Evolutionary conservation across 2,797 vertebrate species (phyloP), one percentile per base, ranked within the genome.

Genomic region (Neosalanx taihuensis): DNA sequence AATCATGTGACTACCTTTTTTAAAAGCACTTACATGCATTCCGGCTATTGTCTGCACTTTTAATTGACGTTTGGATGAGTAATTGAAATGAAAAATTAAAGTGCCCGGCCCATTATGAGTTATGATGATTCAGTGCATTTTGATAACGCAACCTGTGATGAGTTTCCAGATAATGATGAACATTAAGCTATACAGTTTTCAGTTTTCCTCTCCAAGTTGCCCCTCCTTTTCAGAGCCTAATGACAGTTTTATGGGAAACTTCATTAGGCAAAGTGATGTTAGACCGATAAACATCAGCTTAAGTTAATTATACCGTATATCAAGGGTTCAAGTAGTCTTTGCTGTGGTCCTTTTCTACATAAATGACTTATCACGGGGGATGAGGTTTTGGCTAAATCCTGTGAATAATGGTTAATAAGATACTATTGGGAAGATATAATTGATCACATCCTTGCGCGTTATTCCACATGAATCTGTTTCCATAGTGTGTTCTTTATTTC

Each of bases 181-280:
- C 87, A 89, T 91, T 89, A 86, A 74, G 76, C 81, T 53, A 65
- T 78, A 46, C 76, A 58, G 78, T 86, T 89, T 87, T 87, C 77
- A 84, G 86, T 82, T 81, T 79, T 76, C 69, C 65, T 69, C 69
- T 74, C 60, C 33, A 69, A 73, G 41, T 35, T 74, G 60, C 49
- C 37, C 30, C 59, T 37, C 31, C 35, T 71, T 72, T 73, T 76
- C 56, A 41, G 67, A 70, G 79, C 76, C 82, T 90, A 90, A 90
- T 86, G 89, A 88, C 83, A 81, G 71, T 89, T 92, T 90, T 86
- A 91, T 89, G 86, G 85, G 84, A 86, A 84, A 88, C 86, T 86
- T 89, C 89, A 90, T 91, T 89, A 89, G 79, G 76, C 76, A 6
- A 79, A 79, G 79, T 80, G 80, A 84, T 85, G 83, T 83, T 56